Evolutionary conservation across 35 echinoderm and acorn worm genomes (phyloP), one percentile per base, ranked within the genome.

Genomic region (Strongylocentrotus purpuratus): DNA sequence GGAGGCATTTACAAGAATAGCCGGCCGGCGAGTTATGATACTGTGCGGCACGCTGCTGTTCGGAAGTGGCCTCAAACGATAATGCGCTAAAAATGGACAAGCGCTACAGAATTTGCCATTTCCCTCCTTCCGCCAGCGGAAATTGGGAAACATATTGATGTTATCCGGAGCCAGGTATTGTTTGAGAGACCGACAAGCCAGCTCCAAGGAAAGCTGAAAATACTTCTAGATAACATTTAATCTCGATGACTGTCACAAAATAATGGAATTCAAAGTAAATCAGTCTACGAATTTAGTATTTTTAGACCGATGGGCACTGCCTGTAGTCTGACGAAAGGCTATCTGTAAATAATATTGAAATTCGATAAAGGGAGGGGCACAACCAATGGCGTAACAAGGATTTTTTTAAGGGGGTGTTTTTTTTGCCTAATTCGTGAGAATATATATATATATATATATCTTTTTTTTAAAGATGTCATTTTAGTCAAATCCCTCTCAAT

Each of bases 121-220:
- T 70, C 17, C 22, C 17, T 88, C 9, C 11, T 88, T 88, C 87
- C 47, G 91, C 47, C 91, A 92, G 13, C 11, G 91, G 91, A 92
- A 48, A 52, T 92, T 52, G n/a, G 91, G 32, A 52, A 55, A 55
- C 91, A 92, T 48, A 92, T 52, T 52, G 46, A 92, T 52, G 47
- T 52, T 92, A 48, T 92, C 91, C 91, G 91, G 47, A 35, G 25
- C 5, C 15, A 25, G 25, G 15, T 25, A 70, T 25, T 28, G 61
- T 70, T 70, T 70, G 15, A 25, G 17, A 70, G 5, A 22, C 50
- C 50, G 20, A 20, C 61, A 28, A 70, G 25, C 8, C 48, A 70
- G 17, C 18, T 70, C 6, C 17, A 70, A 17, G 5, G 12, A 18
- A 14, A 5, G 25, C 18, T 70, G 18, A 70, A 70, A 70, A 28